These are phyloP conservation scores for Tragelaphus scriptus DNA, from an alignment of 2,113 vertebrate genomes.

Conservation along the genomic window DNA sequence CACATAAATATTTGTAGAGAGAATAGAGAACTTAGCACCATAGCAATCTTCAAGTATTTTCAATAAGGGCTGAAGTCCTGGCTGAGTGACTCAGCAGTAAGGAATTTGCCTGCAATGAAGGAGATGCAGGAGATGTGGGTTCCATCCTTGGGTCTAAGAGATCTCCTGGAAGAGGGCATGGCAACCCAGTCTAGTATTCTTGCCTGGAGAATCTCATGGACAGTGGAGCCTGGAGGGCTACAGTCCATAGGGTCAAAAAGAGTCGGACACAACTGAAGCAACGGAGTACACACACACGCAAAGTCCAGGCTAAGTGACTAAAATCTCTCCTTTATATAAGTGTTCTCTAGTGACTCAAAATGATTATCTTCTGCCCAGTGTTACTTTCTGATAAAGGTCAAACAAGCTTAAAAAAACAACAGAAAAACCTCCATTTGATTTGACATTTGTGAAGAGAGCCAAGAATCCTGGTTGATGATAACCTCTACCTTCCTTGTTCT, in stretches of 20 bases:
- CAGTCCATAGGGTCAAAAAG: background rate
- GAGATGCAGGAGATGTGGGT: background rate
- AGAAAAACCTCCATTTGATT: background rate
- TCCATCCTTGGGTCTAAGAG: background rate
- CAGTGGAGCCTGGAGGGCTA: background rate
- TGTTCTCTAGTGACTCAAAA: background rate
- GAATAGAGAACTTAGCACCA: background rate
- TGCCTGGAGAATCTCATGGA: background rate
- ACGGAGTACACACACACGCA: rapidly evolving
- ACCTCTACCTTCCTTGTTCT: background rate
- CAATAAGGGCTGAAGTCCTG: background rate
- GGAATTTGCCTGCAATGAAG: background rate
- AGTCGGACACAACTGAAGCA: background rate
- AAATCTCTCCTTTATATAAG: background rate
- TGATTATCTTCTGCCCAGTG: background rate
- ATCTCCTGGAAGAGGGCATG: background rate
- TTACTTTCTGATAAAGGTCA: constrained; percentile 35
- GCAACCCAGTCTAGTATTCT: background rate
- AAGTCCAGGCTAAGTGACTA: background rate
- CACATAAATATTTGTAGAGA: background rate
- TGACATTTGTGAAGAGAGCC: constrained; percentile 25
- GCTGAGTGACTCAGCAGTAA: background rate
- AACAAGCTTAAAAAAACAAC: background rate
- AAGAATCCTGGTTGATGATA: background rate
- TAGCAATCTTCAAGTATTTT: background rate